Base-by-base conservation (phyloP, 2,888 invertebrate species). In the Pardosa pseudoannulata region DNA sequence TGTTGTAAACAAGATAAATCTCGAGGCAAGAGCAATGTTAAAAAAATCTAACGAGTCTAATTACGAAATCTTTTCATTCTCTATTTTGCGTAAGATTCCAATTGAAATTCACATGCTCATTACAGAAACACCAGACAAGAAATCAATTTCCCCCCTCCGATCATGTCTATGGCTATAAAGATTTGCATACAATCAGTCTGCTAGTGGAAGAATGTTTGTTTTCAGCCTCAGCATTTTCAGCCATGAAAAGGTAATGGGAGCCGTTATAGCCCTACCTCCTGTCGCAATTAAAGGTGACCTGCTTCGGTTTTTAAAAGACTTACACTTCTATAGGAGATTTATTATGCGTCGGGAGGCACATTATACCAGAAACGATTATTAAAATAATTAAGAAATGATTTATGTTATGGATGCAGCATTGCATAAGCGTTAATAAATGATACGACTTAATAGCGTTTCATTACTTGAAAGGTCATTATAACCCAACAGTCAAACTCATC, bases 321-420 rank as follows among this genome's bases (percentile, higher is more conserved):
- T 56, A 6, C 23, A 56, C 19, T 16, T 23, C 23, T 23, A 23
- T 23, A 7, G 3, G 56, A 56, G 56, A 56, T 56, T 56, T 56
- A 56, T 56, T 56, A 56, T 56, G 56, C 23, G 56, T 56, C 56
- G 11, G 56, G 16, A 19, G 23, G 23, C 2, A 56, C 23, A 56
- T 56, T 56, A 56, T 19, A 56, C 56, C 23, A 56, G 16, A 56
- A 36, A 32, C 23, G 31, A 50, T 70, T 62, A 78, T 70, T 78
- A 78, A 78, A 78, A 39, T 62, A 70, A 78, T 78, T 70, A 78
- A 70, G 56, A 56, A n/a, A 78, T 78, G 78, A 78, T 78, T 62
- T 76, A 76, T 67, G 36, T 67, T n/a, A 7, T 62, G 23, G 19
- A 67, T 23, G 56, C 16, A 23, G 23, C 56, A 56, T 56, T 56